A percentile compares a stretch with the other conserved stretches of the same genome.
These are phyloP conservation scores for honey bee (Apis mellifera) DNA, from an alignment of 1,140 invertebrate species.

Conservation along the genomic window Amel_HAv3.1 CM009936.2:497501-498000, in stretches of 20 bases:
- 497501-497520: too few relatives aligned
- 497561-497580: too few relatives aligned
- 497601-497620: not conserved
- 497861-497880: constrained; percentile 60
- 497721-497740: constrained; percentile 37
- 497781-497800: constrained; percentile 47
- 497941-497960: constrained; percentile 21
- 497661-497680: not conserved
- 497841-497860: constrained; percentile 61
- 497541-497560: not conserved
- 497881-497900: constrained; percentile 31
- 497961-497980: constrained; percentile 15
- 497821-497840: constrained; percentile 57
- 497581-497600: not conserved
- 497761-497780: not conserved
- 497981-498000: not conserved
- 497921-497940: constrained; percentile 13
- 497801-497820: constrained; percentile 62
- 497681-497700: not conserved
- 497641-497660: too few relatives aligned
- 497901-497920: constrained; percentile 33
- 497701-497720: constrained; percentile 42
- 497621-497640: too few relatives aligned
- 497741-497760: not conserved
- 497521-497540: too few relatives aligned